A percentile compares a stretch with the other conserved stretches of the same genome.
phyloP scores from a whole-genome alignment of 2,888 invertebrate genomes.

The Antitype chi region DNA sequence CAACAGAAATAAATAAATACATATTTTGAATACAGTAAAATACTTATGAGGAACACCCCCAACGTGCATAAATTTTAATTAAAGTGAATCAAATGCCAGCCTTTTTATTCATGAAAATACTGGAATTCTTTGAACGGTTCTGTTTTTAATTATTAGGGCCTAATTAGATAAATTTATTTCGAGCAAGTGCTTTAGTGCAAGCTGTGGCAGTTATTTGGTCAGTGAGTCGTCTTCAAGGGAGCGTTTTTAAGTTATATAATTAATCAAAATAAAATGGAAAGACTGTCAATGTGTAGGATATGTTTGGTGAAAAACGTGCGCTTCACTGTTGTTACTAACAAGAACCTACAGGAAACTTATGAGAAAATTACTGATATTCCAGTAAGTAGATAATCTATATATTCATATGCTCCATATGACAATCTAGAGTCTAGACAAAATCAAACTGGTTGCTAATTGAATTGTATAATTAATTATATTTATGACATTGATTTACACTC shows the following conservation, averaged over 20 bases:
- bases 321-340: conserved; percentile 67
- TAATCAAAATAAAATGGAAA: conserved; percentile 42
- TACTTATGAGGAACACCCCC: not conserved
- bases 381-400: conserved; percentile 65
- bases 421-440: too few relatives aligned
- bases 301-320: conserved; percentile 72
- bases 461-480: too few relatives aligned
- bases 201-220: not conserved
- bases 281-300: conserved; percentile 68
- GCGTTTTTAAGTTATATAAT: not conserved
- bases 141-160: too few relatives aligned
- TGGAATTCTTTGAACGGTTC: not conserved
- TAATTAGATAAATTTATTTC: not conserved
- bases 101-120: not conserved
- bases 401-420: too few relatives aligned
- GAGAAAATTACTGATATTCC: conserved; percentile 74
- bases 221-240: too few relatives aligned
- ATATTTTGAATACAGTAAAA: not conserved
- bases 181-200: not conserved
- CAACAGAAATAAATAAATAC: not conserved
- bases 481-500: too few relatives aligned
- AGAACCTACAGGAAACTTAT: conserved; percentile 73
- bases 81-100: not conserved
- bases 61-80: not conserved
- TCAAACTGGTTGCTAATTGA: too few relatives aligned